Conservation (phyloP, 1,140 invertebrate species). For the Argopecten irradians region DNA sequence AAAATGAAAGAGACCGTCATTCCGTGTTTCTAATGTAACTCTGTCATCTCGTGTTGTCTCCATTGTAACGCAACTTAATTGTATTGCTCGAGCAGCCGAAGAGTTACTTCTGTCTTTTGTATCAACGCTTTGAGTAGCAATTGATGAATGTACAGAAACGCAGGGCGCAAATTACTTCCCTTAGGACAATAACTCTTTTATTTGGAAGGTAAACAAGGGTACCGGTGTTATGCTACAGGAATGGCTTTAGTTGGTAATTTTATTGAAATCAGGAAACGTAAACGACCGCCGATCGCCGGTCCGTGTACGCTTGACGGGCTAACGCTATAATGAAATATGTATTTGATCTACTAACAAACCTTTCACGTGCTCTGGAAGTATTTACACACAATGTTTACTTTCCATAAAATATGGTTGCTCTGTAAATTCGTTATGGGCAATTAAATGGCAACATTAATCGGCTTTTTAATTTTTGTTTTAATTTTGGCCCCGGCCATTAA, state of each 20-base stretch:
- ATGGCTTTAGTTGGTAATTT: neutral
- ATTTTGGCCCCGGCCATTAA: neutral
- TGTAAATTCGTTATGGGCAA: slow-evolving; percentile 4
- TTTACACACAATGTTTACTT: neutral
- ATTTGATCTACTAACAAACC: neutral
- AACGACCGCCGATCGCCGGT: neutral
- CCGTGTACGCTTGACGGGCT: neutral
- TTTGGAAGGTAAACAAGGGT: neutral
- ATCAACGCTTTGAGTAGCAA: neutral
- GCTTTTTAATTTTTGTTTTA: slow-evolving; percentile 11
- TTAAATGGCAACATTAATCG: neutral
- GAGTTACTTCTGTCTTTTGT: slow-evolving; percentile 14
- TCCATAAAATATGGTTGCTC: slow-evolving; percentile 4
- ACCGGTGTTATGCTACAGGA: neutral
- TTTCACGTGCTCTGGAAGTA: neutral
- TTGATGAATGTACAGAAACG: slow-evolving; percentile 15
- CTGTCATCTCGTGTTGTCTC: neutral
- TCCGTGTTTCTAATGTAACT: neutral
- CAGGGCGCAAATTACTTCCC: neutral
- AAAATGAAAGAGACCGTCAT: slow-evolving; percentile 20
- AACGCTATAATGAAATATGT: neutral
- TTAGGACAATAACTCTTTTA: slow-evolving; percentile 7
- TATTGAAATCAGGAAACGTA: neutral
- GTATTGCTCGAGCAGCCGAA: neutral
- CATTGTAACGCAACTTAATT: neutral